A percentile compares a stretch with the other conserved stretches of the same genome.
Evolutionary conservation across 2,888 invertebrate genomes (phyloP).

Genomic region (Ormyrus nitidulus): DNA sequence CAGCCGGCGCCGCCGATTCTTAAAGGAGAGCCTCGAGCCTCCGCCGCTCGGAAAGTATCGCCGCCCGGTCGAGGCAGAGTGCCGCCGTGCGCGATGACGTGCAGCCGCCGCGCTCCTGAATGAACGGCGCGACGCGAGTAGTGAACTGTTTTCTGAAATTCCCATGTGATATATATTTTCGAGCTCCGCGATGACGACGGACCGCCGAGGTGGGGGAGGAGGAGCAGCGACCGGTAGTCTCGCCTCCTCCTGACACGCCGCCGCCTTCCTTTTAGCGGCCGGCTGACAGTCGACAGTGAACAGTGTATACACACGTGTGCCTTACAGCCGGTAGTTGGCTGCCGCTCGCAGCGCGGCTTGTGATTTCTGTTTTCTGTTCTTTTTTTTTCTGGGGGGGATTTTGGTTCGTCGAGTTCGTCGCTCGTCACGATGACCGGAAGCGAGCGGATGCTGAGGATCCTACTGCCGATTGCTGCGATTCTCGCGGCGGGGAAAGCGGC

Average conservation of each 20-base stretch:
- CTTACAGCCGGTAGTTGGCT: neutral
- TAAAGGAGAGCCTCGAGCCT: slow-evolving; percentile 7
- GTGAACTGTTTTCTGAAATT: too few species aligned
- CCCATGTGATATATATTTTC: too few species aligned
- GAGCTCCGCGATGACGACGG: neutral
- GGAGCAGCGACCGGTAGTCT: neutral
- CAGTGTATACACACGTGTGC: neutral
- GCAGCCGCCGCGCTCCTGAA: neutral
- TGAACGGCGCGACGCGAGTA: too few species aligned
- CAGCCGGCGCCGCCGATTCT: slow-evolving; percentile 4
- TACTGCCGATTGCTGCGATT: neutral
- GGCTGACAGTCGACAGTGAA: neutral
- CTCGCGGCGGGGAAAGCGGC: slow-evolving; percentile 31
- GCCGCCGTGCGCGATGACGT: neutral
- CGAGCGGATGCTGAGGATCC: slow-evolving; percentile 19
- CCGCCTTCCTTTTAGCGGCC: neutral
- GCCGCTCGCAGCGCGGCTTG: neutral
- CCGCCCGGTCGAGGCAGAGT: neutral
- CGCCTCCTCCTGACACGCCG: neutral
- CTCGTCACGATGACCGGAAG: too few species aligned
- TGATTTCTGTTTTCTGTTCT: neutral
- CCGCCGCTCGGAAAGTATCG: neutral
- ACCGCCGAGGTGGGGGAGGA: neutral
- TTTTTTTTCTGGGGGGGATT: neutral
- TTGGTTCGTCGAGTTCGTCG: too few species aligned